phyloP scores from a whole-genome alignment of 2,113 vertebrate species.

The Poecile atricapillus region DNA sequence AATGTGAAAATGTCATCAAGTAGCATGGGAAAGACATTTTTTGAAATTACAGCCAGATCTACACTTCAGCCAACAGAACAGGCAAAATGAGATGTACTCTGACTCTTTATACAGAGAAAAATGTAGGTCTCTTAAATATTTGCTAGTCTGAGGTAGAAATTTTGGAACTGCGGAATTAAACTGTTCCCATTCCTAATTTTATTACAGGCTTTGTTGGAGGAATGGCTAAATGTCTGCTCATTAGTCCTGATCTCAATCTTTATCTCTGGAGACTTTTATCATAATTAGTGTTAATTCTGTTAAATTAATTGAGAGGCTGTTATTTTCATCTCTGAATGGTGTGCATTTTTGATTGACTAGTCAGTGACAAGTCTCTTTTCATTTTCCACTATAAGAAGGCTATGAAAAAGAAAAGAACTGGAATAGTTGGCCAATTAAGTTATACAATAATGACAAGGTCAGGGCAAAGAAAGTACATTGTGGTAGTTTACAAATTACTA shows the following conservation, averaged over 20 bases:
- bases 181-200: conserved; percentile 24
- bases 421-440: conserved; percentile 46
- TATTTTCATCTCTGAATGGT: conserved; percentile 40
- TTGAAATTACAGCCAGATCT: conserved; percentile 3
- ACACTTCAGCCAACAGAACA: not conserved
- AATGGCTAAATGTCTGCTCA: conserved; percentile 27
- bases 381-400: not conserved
- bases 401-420: conserved; percentile 28
- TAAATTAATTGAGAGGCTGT: conserved; percentile 50
- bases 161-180: not conserved
- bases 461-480: conserved; percentile 40
- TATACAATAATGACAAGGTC: conserved; percentile 49
- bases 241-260: conserved; percentile 23
- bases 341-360: conserved; percentile 49
- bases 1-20: conserved; percentile 20
- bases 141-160: not conserved
- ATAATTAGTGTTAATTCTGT: conserved; percentile 59
- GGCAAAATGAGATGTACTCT: not conserved
- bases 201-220: conserved; percentile 19
- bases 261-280: conserved; percentile 31
- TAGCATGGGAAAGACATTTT: not conserved
- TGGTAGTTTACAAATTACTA: conserved; percentile 51
- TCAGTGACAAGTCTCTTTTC: conserved; percentile 21
- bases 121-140: not conserved
- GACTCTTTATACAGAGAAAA: not conserved